Conservation (phyloP, 2,888 invertebrate species). For the Oscheius sp. region DNA sequence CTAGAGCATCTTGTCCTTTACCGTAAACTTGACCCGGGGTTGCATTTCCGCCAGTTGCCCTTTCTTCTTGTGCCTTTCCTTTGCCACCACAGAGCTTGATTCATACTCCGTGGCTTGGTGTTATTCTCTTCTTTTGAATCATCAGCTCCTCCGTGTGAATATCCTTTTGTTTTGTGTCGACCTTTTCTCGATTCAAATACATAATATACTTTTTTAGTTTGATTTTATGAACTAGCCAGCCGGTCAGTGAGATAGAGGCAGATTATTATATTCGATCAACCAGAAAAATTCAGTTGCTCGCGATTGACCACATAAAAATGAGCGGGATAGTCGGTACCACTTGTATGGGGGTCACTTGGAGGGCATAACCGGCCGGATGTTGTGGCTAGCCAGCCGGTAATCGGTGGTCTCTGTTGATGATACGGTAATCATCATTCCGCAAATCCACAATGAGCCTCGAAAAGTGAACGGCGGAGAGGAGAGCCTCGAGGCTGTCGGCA, state of each 20-base stretch:
- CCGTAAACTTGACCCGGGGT: not conserved
- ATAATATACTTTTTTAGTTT: no score
- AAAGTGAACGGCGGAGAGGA: not conserved
- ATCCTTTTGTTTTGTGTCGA: slow-evolving; percentile 1
- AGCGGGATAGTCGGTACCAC: slow-evolving; percentile 7
- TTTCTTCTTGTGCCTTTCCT: not conserved
- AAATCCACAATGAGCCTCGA: slow-evolving; percentile 31
- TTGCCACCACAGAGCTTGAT: not conserved
- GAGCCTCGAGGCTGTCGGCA: slow-evolving; percentile 15
- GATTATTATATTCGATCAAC: not conserved
- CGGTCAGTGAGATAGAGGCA: no score
- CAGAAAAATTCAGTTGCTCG: not conserved
- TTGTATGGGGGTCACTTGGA: slow-evolving; percentile 25
- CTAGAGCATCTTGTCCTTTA: not conserved
- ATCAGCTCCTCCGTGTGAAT: slow-evolving; percentile 5
- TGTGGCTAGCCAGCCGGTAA: slow-evolving; percentile 6
- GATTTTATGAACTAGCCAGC: no score
- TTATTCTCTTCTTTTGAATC: slow-evolving; percentile 15
- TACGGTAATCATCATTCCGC: slow-evolving; percentile 30
- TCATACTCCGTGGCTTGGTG: slow-evolving; percentile 16
- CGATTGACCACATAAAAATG: not conserved
- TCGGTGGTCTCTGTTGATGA: slow-evolving; percentile 7
- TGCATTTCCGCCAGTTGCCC: slow-evolving; percentile 14
- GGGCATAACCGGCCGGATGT: slow-evolving; percentile 17
- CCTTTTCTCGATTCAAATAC: slow-evolving; percentile 16